phyloP scores from a whole-genome alignment of 2,797 vertebrate species.

The Rhynchotus rufescens region DNA sequence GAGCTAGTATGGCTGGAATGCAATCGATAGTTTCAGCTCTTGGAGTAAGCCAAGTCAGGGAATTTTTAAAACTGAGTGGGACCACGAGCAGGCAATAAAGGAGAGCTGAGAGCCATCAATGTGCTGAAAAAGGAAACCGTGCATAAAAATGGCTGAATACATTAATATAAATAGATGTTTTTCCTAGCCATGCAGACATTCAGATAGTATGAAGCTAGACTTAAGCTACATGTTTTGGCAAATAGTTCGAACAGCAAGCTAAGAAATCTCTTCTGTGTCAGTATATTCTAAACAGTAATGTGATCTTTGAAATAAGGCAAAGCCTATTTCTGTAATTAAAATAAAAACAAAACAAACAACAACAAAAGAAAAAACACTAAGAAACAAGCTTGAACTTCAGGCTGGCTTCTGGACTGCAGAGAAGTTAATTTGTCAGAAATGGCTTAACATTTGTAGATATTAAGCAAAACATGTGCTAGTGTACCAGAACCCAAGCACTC shows the following conservation, averaged over 20 bases:
- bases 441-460: constrained; percentile 41
- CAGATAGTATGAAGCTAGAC: constrained; percentile 42
- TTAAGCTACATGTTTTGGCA: constrained; percentile 59
- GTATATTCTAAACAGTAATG: neutral
- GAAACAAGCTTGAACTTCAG: constrained; percentile 4
- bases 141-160: constrained; percentile 46
- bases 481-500: constrained; percentile 16
- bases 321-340: constrained; percentile 34
- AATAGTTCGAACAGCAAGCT: constrained; percentile 49
- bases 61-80: constrained; percentile 55
- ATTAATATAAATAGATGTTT: constrained; percentile 47
- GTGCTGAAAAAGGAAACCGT: constrained; percentile 59
- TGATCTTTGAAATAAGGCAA: constrained; percentile 7
- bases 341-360: neutral
- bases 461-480: constrained; percentile 43
- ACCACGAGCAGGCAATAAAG: constrained; percentile 50
- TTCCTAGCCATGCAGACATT: constrained; percentile 30
- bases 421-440: constrained; percentile 42
- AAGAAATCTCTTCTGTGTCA: constrained; percentile 39
- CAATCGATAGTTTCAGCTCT: constrained; percentile 21
- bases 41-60: constrained; percentile 40
- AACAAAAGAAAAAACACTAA: no score
- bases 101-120: constrained; percentile 65
- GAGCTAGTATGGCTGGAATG: neutral
- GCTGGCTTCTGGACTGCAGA: constrained; percentile 49